Base-by-base conservation (phyloP, 64 coral and sea anemone genomes). In the Montipora cactus region DNA sequence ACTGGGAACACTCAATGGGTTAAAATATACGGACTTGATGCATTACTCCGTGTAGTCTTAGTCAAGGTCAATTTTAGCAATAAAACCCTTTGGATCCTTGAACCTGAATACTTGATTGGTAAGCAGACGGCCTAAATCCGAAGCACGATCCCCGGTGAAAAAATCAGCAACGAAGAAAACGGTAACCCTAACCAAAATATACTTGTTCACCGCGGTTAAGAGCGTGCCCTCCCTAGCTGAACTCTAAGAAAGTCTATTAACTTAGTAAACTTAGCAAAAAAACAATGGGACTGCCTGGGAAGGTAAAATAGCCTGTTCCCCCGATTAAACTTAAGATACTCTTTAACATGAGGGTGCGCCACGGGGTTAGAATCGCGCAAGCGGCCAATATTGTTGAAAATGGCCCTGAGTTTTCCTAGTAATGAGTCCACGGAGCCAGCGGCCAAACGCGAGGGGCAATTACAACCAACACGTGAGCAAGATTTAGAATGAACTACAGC, bases 81-180 rank as follows among this genome's bases (percentile, higher is more conserved):
- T 8, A 69, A 81, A 89, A 4, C 92, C 78, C 19, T 62, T 37
- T 7, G 78, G 49, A 53, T 94, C 87, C 74, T 11, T 57, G 7
- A 57, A 57, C 53, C 11, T 57, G 53, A 57, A 57, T 11, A 57
- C 53, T 11, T 57, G 59, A 75, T 80, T 75, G 4, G 76, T 47
- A 7, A 49, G 46, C 67, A 94, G 75, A 9, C 84, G 92, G 75
- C 92, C 92, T 11, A 94, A 80, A 89, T 94, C 84, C 11, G 76
- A 37, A 45, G 85, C 76, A 7, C 92, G 76, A 73, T 89, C 76
- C 69, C 92, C 78, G 18, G 92, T 89, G 74, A 49, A 94, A 94
- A 94, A 91, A 76, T 89, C 92, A 5, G 76, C 73, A 67, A 93
- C 78, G 18, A 93, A 88, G 46, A 93, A 87, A 12, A 51, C 44